Evolutionary conservation across 2,113 vertebrate genomes (phyloP).

Genomic region (Tragelaphus buxtoni): DNA sequence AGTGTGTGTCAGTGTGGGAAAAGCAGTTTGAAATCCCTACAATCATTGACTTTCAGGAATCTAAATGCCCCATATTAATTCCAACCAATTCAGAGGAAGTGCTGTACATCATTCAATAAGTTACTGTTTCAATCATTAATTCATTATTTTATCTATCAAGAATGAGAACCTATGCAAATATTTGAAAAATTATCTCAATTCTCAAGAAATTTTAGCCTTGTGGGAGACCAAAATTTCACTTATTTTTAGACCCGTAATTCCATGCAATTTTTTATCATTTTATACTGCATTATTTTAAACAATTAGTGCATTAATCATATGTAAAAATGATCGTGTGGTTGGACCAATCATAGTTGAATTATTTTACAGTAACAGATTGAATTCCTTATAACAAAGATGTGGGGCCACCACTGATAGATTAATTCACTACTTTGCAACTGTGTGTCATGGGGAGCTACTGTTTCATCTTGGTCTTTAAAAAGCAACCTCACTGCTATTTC

Average conservation of each 20-base stretch:
- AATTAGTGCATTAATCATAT: background rate
- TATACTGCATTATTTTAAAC: background rate
- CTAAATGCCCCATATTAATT: background rate
- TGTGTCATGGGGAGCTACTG: background rate
- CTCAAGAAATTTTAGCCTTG: background rate
- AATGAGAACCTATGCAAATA: background rate
- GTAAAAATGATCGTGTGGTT: background rate
- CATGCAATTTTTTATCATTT: background rate
- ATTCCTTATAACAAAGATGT: background rate
- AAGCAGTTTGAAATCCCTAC: background rate
- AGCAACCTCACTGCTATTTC: background rate
- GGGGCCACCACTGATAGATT: too few relatives aligned
- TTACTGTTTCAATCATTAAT: background rate
- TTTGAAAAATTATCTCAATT: background rate
- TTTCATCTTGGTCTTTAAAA: background rate
- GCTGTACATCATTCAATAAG: background rate
- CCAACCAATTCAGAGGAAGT: background rate
- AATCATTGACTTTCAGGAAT: background rate
- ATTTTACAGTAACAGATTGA: background rate
- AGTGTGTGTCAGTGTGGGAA: background rate
- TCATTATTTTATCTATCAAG: background rate
- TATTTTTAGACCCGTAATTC: background rate
- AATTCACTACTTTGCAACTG: background rate
- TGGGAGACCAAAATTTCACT: background rate
- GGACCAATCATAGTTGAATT: background rate